A percentile compares a stretch with the other conserved stretches of the same genome.
These are phyloP conservation scores for Eristalinus sepulchralis DNA, from an alignment of 2,888 invertebrate species.

Conservation along the genomic window DNA sequence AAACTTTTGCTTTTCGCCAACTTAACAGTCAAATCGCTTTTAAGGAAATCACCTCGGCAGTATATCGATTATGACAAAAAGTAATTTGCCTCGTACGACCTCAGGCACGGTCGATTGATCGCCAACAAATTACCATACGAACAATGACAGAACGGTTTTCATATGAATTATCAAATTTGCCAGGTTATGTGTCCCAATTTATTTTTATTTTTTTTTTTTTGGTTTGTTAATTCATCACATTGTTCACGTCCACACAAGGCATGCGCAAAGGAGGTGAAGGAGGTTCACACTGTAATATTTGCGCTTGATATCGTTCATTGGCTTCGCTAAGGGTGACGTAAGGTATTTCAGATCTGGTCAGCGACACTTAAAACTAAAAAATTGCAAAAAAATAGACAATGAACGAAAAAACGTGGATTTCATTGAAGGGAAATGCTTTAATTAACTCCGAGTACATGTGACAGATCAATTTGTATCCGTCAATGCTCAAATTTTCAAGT, in stretches of 20 bases:
- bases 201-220: background rate
- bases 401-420: background rate
- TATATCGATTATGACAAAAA: constrained; percentile 18
- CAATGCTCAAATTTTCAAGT: constrained; percentile 35
- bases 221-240: background rate
- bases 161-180: constrained; percentile 22
- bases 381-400: background rate
- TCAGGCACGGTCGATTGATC: constrained; percentile 1
- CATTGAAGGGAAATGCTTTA: constrained; percentile 14
- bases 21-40: background rate
- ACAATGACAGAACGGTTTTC: background rate
- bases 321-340: constrained; percentile 6
- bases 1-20: constrained; percentile 15
- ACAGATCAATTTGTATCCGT: constrained; percentile 39
- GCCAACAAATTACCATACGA: background rate
- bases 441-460: constrained; percentile 15
- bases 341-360: background rate
- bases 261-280: background rate
- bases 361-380: background rate
- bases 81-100: constrained; percentile 7
- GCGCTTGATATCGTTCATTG: constrained; percentile 13
- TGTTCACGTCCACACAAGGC: background rate
- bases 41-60: constrained; percentile 46
- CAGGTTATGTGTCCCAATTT: background rate
- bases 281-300: background rate